Evolutionary conservation across 2,888 invertebrate species (phyloP).

Genomic region (Tipula vernalis): DNA sequence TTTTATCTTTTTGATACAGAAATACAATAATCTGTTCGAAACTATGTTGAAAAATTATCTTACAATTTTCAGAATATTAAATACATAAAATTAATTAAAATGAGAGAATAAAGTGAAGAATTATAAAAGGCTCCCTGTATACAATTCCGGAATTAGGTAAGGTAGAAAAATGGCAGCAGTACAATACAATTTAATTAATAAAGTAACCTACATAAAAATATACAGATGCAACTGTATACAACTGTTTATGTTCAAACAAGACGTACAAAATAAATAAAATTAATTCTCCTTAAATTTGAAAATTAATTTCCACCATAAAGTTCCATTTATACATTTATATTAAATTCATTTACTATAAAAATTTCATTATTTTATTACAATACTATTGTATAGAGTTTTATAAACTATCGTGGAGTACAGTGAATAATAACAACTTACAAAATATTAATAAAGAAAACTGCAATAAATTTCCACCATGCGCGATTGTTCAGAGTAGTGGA

Average conservation of each 20-base stretch:
- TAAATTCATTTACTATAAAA: background rate
- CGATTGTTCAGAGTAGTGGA: background rate
- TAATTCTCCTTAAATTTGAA: background rate
- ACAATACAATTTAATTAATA: too few species aligned
- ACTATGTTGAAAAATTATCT: too few species aligned
- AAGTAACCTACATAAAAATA: too few species aligned
- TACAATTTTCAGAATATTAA: too few species aligned
- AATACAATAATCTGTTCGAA: too few species aligned
- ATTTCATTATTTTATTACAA: background rate
- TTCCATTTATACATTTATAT: background rate
- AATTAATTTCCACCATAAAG: background rate
- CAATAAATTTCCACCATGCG: background rate
- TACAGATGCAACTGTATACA: background rate
- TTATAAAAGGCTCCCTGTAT: too few species aligned
- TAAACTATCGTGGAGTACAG: background rate
- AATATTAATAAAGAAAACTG: background rate
- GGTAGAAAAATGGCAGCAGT: too few species aligned
- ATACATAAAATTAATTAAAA: too few species aligned
- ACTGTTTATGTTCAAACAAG: background rate
- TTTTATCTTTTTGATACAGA: too few species aligned
- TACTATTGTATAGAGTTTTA: background rate
- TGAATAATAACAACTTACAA: background rate
- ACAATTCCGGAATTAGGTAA: too few species aligned
- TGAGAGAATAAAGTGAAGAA: too few species aligned
- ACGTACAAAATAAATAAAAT: background rate